Conservation (phyloP, 2,888 invertebrate species). For the Coenonympha arcania region DNA sequence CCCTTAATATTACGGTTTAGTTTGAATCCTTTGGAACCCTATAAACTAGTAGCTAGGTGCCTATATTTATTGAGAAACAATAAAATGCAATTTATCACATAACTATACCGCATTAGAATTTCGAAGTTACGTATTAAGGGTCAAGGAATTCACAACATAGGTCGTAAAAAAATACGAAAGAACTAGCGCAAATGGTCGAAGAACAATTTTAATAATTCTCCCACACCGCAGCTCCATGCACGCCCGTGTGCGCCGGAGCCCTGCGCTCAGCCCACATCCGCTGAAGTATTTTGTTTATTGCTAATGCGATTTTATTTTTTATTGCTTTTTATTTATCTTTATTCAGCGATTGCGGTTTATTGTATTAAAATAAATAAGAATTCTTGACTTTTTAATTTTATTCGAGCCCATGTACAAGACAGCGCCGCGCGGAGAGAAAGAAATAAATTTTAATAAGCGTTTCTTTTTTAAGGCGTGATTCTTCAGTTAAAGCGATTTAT, state of each 20-base stretch:
- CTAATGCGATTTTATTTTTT: conserved; percentile 75
- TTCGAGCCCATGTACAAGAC: conserved; percentile 71
- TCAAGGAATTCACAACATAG: not conserved
- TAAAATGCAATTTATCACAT: no score
- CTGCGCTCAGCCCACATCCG: conserved; percentile 71
- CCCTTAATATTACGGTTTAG: no score
- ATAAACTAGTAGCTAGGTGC: no score
- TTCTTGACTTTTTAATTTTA: conserved; percentile 75
- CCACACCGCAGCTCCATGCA: conserved; percentile 42
- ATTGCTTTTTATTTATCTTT: conserved; percentile 75
- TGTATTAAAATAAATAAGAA: conserved; percentile 76
- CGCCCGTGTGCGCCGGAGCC: conserved; percentile 52
- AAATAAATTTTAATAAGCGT: conserved; percentile 75
- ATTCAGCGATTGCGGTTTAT: conserved; percentile 75
- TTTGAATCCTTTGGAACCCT: no score
- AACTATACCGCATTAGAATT: no score
- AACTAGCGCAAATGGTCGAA: conserved; percentile 7
- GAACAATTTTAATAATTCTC: conserved; percentile 25
- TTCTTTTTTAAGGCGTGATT: conserved; percentile 75
- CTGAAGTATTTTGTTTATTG: conserved; percentile 75
- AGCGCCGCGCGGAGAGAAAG: conserved; percentile 69
- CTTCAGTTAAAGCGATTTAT: conserved; percentile 74
- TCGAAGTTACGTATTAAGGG: not conserved
- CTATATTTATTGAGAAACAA: no score
- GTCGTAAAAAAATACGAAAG: not conserved